Base-by-base conservation (phyloP, 1,140 invertebrate genomes). In the Andrena cerasifolii region DNA sequence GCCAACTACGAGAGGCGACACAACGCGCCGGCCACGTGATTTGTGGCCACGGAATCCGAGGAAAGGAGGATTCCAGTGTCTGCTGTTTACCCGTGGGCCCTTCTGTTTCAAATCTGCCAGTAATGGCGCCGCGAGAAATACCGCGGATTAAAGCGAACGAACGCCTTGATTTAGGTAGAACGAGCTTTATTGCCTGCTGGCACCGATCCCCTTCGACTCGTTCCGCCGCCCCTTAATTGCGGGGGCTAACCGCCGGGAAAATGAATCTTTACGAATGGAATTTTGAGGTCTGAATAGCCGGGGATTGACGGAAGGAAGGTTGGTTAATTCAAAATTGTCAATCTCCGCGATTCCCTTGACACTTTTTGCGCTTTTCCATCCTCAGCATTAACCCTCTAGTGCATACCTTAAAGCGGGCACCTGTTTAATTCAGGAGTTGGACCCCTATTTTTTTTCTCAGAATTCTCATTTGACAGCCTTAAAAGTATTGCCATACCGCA, bases 101-200 rank as follows among this genome's bases (percentile, higher is more conserved):
- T 68, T 59, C 63, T 59, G 65, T 58, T 76, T 49, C 53, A 10
- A 76, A 76, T 76, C 53, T 47, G 51, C 14, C 10, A n/a, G 31
- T 12, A 51, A 66, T 10, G 6, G 28, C 26, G 4, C 10, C 26
- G 36, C 72, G 62, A 67, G 51, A 45, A 58, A 75, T 75, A 54
- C 36, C 72, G 24, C 49, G 72, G 62, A 75, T 75, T 75, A 75
- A 12, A 53, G 26, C 5, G 31, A 12, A 31, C 26, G 40, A 26
- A 56, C 33, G 26, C 45, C 21, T 54, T 66, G 51, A 67, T 67
- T 72, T 51, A 61, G 45, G 56, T 61, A 49, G 14, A 51, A 36
- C 45, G 43, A 51, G 70, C 67, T 70, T 70, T 70, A 70, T 61
- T 24, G 56, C 43, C 43, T 14, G 21, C 2, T 16, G 0, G 18